Percentiles rank a stretch among this genome's conserved stretches.
phyloP scores from a whole-genome alignment of 2,113 vertebrate species.

The Stigmatopora nigra region DNA sequence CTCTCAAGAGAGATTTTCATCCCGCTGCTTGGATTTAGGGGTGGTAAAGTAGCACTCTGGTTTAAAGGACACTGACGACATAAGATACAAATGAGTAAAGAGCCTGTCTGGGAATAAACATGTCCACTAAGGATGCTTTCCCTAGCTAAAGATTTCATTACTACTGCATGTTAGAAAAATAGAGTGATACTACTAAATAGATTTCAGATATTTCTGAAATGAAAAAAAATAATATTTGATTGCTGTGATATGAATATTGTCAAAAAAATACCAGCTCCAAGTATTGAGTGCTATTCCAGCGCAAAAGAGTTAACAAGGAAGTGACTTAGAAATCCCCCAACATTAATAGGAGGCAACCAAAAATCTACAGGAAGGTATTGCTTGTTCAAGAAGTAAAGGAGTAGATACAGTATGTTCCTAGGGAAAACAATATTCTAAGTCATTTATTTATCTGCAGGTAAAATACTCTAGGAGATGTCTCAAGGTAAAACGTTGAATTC shows the following conservation, averaged over 20 bases:
- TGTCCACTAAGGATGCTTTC: constrained; percentile 26
- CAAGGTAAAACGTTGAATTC: constrained; percentile 23
- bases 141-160: constrained; percentile 23
- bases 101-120: constrained; percentile 22
- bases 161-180: constrained; percentile 17
- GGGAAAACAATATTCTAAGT: background rate
- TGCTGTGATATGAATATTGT: constrained; percentile 18
- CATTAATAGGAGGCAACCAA: no score
- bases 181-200: no score
- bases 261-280: constrained; percentile 29
- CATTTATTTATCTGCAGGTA: background rate
- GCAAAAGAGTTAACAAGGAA: no score
- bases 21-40: constrained; percentile 6
- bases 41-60: background rate
- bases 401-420: background rate
- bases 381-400: background rate
- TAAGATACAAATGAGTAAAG: constrained; percentile 27
- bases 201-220: constrained; percentile 11
- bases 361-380: no score
- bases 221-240: constrained; percentile 17
- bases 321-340: no score
- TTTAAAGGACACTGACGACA: background rate
- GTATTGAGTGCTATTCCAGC: constrained; percentile 3
- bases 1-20: constrained; percentile 18
- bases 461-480: background rate